Percentiles rank a stretch among this genome's conserved stretches.
Evolutionary conservation across 2,113 vertebrate species (phyloP).

Genomic region (Tachysurus vachellii): DNA sequence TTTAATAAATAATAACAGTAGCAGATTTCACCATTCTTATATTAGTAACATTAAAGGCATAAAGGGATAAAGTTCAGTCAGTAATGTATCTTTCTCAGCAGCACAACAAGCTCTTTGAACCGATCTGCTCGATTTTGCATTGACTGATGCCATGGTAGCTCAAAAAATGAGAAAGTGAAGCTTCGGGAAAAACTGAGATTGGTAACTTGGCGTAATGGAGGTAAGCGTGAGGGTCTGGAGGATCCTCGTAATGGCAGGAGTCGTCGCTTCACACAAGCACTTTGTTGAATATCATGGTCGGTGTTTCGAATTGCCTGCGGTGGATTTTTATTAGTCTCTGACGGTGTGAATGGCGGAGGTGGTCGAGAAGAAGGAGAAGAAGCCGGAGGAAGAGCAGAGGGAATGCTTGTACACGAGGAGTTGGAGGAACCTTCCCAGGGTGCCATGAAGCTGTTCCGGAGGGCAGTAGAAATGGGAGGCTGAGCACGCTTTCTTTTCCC

Average conservation of each 20-base stretch:
- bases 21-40: not conserved
- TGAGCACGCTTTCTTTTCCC: conserved; percentile 46
- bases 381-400: conserved; percentile 24
- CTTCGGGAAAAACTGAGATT: conserved; percentile 78
- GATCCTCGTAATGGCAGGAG: conserved; percentile 49
- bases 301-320: conserved; percentile 37
- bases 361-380: conserved; percentile 40
- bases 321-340: conserved; percentile 18
- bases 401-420: conserved; percentile 69
- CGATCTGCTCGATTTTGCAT: conserved; percentile 64
- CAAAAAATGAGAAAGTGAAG: conserved; percentile 83
- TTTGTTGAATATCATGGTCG: conserved; percentile 13
- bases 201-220: conserved; percentile 69
- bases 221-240: conserved; percentile 63
- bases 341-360: conserved; percentile 39
- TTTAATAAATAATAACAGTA: not conserved
- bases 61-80: conserved; percentile 47
- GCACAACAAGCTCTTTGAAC: conserved; percentile 64
- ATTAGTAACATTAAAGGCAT: not conserved
- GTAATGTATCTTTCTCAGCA: conserved; percentile 69
- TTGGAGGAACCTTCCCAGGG: conserved; percentile 73
- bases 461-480: conserved; percentile 48
- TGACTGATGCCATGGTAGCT: conserved; percentile 75
- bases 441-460: conserved; percentile 60
- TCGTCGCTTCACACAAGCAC: conserved; percentile 40